Percentiles rank a stretch among this genome's conserved stretches.
These are phyloP conservation scores for Catharus bicknelli DNA, from an alignment of 2,113 vertebrate species.

Conservation along the genomic window DNA sequence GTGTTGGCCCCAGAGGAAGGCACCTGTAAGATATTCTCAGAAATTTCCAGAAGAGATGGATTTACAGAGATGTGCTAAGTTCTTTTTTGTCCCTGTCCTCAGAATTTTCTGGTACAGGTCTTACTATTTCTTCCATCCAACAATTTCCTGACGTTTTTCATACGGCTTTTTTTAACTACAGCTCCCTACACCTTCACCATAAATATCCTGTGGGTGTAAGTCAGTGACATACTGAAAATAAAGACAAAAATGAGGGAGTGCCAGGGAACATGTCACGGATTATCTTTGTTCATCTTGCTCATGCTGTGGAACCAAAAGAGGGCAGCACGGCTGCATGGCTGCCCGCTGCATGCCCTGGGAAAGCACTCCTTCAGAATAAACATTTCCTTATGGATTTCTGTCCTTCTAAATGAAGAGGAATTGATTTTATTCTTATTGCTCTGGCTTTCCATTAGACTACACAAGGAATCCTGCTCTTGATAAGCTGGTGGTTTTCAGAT, in stretches of 20 bases:
- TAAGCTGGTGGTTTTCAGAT: not conserved
- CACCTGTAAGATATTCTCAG: not conserved
- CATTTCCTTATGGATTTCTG: not conserved
- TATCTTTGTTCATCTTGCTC: not conserved
- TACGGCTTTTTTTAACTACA: not conserved
- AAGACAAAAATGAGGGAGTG: not conserved
- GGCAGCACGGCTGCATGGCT: conserved; percentile 25
- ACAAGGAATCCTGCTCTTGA: not conserved
- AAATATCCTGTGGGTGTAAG: not conserved
- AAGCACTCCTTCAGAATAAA: not conserved
- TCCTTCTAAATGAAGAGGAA: not conserved
- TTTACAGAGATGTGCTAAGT: not conserved
- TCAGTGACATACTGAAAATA: not conserved
- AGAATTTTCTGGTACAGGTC: not conserved
- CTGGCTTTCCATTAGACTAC: not conserved
- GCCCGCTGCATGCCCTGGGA: rapidly evolving
- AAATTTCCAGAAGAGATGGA: not conserved
- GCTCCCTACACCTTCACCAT: not conserved
- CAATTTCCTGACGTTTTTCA: not conserved
- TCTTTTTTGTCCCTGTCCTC: not conserved
- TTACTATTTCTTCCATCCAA: not conserved
- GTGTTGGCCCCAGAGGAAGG: not conserved
- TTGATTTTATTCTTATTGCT: not conserved
- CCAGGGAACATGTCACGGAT: not conserved
- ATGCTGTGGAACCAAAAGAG: conserved; percentile 32